Conservation (phyloP, 2,888 invertebrate species). For the Drosophila suboccidentalis region DNA sequence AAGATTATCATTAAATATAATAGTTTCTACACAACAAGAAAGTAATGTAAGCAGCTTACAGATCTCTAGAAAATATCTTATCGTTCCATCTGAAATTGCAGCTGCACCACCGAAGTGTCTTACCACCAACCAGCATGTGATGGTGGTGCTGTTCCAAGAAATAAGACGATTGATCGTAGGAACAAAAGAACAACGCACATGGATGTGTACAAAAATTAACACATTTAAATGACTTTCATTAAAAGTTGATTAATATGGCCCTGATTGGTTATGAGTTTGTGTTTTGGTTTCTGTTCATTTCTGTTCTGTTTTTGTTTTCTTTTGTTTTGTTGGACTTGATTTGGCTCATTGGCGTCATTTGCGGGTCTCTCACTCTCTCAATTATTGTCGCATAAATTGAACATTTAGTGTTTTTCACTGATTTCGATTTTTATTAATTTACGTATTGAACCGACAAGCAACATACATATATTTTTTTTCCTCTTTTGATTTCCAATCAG, state of each 20-base stretch:
- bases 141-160: conserved; percentile 17
- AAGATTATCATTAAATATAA: not conserved
- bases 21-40: not conserved
- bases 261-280: conserved; percentile 71
- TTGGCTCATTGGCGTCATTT: conserved; percentile 69
- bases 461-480: conserved; percentile 9
- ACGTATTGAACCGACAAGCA: conserved; percentile 60
- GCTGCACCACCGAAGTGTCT: not conserved
- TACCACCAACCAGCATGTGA: conserved; percentile 12
- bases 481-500: conserved; percentile 74
- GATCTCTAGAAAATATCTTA: not conserved
- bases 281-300: conserved; percentile 46
- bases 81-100: not conserved
- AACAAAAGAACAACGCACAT: conserved; percentile 28
- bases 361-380: conserved; percentile 54
- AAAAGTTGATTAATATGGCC: conserved; percentile 83
- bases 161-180: conserved; percentile 13
- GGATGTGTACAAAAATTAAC: conserved; percentile 69
- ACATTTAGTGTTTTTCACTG: conserved; percentile 77
- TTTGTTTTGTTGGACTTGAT: conserved; percentile 18
- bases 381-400: conserved; percentile 81
- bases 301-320: conserved; percentile 1
- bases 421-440: conserved; percentile 79
- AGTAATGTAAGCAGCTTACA: not conserved
- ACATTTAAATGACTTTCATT: conserved; percentile 80